A percentile compares a stretch with the other conserved stretches of the same genome.
Evolutionary conservation across 1,140 invertebrate genomes (phyloP).

Genomic region (Apis florea): DNA sequence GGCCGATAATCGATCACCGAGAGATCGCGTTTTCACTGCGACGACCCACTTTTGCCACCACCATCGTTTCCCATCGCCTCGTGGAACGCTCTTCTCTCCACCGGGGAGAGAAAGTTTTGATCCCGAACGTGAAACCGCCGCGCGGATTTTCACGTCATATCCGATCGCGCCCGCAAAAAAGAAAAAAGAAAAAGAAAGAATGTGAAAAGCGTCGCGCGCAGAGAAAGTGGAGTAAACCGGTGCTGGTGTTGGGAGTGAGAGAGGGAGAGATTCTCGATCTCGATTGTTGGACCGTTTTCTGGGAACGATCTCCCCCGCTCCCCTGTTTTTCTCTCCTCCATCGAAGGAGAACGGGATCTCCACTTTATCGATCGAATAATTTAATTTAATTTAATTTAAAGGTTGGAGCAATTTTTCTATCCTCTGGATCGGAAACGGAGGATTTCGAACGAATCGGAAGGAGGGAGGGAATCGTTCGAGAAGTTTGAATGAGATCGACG

Average conservation of each 20-base stretch:
- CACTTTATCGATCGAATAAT: background rate
- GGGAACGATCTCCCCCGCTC: background rate
- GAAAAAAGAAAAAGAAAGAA: slow-evolving; percentile 1
- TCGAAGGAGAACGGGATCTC: no score
- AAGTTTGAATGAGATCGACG: no score
- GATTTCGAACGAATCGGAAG: no score
- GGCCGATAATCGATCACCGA: slow-evolving; percentile 49
- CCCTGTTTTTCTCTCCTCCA: no score
- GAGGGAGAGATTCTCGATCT: background rate
- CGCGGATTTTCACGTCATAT: slow-evolving; percentile 60
- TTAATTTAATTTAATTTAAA: background rate
- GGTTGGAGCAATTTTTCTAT: no score
- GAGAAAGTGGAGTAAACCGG: slow-evolving; percentile 55
- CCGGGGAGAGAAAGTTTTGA: slow-evolving; percentile 57
- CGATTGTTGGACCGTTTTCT: background rate
- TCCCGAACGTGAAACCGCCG: slow-evolving; percentile 60
- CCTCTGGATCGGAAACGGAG: no score
- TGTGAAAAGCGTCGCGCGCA: slow-evolving; percentile 53
- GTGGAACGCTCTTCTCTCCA: background rate
- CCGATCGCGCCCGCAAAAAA: slow-evolving; percentile 29
- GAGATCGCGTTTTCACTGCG: slow-evolving; percentile 55
- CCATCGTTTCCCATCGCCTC: no score
- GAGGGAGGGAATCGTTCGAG: no score
- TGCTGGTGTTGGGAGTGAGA: background rate
- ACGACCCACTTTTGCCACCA: slow-evolving; percentile 54